These are phyloP conservation scores for Zygothrica quintamaculata DNA, from an alignment of 2,888 invertebrate genomes.

Conservation along the genomic window DNA sequence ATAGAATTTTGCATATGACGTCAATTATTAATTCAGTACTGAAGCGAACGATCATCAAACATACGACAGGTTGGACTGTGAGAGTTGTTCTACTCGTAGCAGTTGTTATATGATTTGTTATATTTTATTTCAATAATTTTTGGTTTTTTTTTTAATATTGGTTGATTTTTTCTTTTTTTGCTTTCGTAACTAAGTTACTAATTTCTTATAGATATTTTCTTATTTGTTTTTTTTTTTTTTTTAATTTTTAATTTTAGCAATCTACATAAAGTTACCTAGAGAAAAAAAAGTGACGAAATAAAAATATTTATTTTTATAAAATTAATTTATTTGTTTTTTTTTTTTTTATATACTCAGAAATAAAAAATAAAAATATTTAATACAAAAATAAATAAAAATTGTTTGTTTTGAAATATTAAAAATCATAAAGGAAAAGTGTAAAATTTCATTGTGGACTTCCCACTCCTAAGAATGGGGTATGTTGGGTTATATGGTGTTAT, in stretches of 20 bases:
- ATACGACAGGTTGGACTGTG: conserved; percentile 65
- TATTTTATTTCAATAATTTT: too few species aligned
- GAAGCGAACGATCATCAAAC: conserved; percentile 68
- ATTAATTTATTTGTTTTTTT: conserved; percentile 66
- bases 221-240: conserved; percentile 39
- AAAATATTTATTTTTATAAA: conserved; percentile 48
- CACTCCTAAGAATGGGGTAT: conserved; percentile 29
- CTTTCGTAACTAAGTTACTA: conserved; percentile 72
- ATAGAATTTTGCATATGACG: conserved; percentile 51
- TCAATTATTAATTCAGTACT: conserved; percentile 53
- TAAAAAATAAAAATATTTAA: conserved; percentile 22
- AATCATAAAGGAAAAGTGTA: conserved; percentile 43
- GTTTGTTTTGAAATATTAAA: conserved; percentile 16
- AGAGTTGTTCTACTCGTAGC: conserved; percentile 57
- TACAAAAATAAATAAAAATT: conserved; percentile 24
- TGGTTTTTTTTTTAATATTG: too few species aligned
- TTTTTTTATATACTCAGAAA: conserved; percentile 38
- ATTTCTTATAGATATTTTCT: conserved; percentile 54
- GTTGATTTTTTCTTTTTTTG: conserved; percentile 33
- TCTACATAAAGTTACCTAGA: conserved; percentile 85
- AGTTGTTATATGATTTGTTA: conserved; percentile 28
- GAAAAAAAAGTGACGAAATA: conserved; percentile 68
- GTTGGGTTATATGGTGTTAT: too few species aligned
- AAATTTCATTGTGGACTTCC: conserved; percentile 14
- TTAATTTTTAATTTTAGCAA: too few species aligned